A percentile compares a stretch with the other conserved stretches of the same genome.
phyloP scores from a whole-genome alignment of 1,140 invertebrate species.

The Cephus cinctus region DNA sequence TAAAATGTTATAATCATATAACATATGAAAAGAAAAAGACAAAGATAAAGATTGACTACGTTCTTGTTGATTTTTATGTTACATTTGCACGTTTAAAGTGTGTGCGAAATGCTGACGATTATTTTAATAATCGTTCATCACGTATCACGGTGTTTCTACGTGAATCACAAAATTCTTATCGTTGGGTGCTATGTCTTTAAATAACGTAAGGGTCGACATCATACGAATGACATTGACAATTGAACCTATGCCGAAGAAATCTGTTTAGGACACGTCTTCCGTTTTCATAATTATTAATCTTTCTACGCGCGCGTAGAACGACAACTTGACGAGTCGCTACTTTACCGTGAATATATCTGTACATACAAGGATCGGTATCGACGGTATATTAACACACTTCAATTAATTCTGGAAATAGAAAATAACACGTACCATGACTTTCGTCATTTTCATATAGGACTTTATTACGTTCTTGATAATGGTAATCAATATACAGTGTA shows the following conservation, averaged over 20 bases:
- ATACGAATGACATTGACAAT: no score
- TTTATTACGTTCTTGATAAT: neutral
- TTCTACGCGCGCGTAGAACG: no score
- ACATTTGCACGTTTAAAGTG: slow-evolving; percentile 26
- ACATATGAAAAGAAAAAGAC: slow-evolving; percentile 29
- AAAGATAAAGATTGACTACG: slow-evolving; percentile 20
- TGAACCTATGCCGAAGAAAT: no score
- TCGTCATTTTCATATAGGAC: neutral
- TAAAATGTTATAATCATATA: slow-evolving; percentile 45
- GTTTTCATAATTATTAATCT: no score
- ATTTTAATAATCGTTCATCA: no score
- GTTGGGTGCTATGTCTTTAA: no score
- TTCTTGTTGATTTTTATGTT: slow-evolving; percentile 34
- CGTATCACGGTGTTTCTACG: no score
- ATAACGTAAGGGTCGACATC: no score
- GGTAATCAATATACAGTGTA: neutral
- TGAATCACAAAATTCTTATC: no score
- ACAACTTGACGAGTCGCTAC: neutral
- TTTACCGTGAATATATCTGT: neutral
- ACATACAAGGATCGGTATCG: neutral
- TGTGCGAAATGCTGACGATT: slow-evolving; percentile 10
- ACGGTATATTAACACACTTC: neutral
- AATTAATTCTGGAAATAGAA: neutral
- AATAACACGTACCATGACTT: neutral
- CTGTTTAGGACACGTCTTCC: no score